phyloP scores from a whole-genome alignment of 2,888 invertebrate species.

The Nycteola revayana region DNA sequence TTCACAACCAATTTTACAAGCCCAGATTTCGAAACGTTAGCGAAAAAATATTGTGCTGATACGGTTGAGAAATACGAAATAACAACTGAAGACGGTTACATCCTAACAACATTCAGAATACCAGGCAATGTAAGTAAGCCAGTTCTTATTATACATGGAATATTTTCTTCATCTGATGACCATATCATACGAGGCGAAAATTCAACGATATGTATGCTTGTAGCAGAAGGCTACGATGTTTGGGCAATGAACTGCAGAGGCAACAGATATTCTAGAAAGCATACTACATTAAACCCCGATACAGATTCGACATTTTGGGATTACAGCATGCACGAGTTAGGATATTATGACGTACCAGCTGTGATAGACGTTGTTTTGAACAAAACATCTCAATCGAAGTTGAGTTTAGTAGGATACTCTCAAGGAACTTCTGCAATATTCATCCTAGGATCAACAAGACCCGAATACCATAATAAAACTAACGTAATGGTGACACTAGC shows the following conservation, averaged over 20 bases:
- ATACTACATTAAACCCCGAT: background rate
- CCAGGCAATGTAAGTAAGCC: background rate
- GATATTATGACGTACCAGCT: background rate
- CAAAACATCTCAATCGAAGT: background rate
- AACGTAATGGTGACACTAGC: background rate
- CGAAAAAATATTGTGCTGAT: background rate
- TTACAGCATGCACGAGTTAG: slow-evolving; percentile 1
- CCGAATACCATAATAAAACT: background rate
- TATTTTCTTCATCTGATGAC: background rate
- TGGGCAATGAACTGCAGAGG: slow-evolving; percentile 1
- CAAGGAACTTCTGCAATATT: background rate
- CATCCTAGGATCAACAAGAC: background rate
- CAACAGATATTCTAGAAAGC: background rate
- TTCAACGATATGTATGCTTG: background rate
- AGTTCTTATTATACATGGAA: background rate
- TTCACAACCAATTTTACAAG: too few relatives aligned
- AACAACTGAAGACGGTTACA: background rate
- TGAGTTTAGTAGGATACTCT: background rate
- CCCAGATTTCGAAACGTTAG: background rate
- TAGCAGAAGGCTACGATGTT: background rate
- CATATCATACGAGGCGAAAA: background rate
- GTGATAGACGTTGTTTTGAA: background rate
- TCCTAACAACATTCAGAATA: background rate
- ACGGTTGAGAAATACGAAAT: background rate
- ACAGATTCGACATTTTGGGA: background rate